Percentiles rank a stretch among this genome's conserved stretches.
These are phyloP conservation scores for Menura novaehollandiae DNA, from an alignment of 2,113 vertebrate genomes.

Conservation along the genomic window DNA sequence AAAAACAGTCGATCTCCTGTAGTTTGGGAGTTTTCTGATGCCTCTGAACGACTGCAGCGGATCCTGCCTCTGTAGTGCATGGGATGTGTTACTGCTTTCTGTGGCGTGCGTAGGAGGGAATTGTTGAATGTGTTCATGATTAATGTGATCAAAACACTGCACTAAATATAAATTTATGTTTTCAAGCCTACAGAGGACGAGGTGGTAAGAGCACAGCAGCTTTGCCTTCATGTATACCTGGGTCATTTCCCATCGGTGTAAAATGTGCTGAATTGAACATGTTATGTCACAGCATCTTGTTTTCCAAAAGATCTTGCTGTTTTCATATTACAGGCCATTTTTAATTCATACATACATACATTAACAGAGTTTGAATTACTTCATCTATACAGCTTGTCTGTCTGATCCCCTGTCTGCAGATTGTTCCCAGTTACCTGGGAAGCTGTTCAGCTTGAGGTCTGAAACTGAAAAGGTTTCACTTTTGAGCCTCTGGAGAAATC, in stretches of 20 bases:
- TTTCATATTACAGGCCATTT: constrained; percentile 12
- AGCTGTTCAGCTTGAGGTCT: constrained; percentile 13
- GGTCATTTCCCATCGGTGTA: constrained; percentile 60
- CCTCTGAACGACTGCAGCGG: background rate
- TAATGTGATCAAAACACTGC: constrained; percentile 41
- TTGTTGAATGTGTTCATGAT: constrained; percentile 32
- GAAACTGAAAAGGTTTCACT: constrained; percentile 1
- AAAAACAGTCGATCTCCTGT: accelerated
- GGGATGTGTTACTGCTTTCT: background rate
- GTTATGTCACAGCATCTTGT: background rate
- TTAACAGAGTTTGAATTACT: constrained; percentile 19
- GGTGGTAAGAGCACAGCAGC: constrained; percentile 87
- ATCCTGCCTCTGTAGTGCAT: background rate
- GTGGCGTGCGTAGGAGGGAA: background rate
- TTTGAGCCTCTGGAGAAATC: background rate
- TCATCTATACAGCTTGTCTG: constrained; percentile 39
- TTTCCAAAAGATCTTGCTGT: constrained; percentile 4
- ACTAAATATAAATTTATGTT: constrained; percentile 88
- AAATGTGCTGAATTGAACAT: constrained; percentile 8
- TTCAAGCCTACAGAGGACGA: constrained; percentile 94
- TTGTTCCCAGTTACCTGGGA: background rate
- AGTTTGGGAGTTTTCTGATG: background rate
- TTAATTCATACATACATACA: background rate
- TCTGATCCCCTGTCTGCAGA: constrained; percentile 23
- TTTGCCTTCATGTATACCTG: constrained; percentile 65